A percentile compares a stretch with the other conserved stretches of the same genome.
Conservation (phyloP, 1,140 invertebrate species). For the Drosophila neocordata region DNA sequence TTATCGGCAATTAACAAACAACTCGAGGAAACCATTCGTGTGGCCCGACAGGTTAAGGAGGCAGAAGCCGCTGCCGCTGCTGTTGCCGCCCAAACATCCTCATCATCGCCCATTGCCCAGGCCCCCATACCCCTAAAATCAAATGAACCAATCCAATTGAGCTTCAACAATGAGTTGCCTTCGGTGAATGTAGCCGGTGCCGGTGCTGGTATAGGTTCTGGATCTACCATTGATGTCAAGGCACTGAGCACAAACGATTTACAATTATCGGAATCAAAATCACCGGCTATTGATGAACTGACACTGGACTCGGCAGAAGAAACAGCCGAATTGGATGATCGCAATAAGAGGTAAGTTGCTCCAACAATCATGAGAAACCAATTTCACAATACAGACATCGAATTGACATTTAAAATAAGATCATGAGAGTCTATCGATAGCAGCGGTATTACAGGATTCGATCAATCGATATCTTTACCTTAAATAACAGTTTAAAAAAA, state of each 20-base stretch:
- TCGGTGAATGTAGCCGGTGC: conserved; percentile 21
- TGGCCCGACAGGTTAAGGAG: conserved; percentile 80
- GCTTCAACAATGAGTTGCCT: conserved; percentile 83
- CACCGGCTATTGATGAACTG: conserved; percentile 85
- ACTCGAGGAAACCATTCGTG: conserved; percentile 81
- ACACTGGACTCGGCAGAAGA: conserved; percentile 86
- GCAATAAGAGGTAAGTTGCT: conserved; percentile 87
- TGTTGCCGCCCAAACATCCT: conserved; percentile 49
- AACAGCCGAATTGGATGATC: conserved; percentile 87
- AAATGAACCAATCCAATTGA: conserved; percentile 76
- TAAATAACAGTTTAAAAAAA: neutral
- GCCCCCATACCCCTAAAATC: conserved; percentile 65
- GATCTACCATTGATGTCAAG: conserved; percentile 49
- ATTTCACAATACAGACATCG: neutral
- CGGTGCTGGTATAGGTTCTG: neutral
- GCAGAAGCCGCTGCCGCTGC: conserved; percentile 72
- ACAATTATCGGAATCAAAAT: conserved; percentile 83
- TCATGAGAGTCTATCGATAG: neutral
- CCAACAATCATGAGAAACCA: neutral
- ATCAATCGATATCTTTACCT: neutral
- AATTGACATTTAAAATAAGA: neutral
- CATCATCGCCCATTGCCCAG: conserved; percentile 51
- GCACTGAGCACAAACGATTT: conserved; percentile 70
- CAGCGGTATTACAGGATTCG: neutral
- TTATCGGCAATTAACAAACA: conserved; percentile 80